These are phyloP conservation scores for Halcyon smyrnensis DNA, from an alignment of 2,797 vertebrate species.

Conservation along the genomic window DNA sequence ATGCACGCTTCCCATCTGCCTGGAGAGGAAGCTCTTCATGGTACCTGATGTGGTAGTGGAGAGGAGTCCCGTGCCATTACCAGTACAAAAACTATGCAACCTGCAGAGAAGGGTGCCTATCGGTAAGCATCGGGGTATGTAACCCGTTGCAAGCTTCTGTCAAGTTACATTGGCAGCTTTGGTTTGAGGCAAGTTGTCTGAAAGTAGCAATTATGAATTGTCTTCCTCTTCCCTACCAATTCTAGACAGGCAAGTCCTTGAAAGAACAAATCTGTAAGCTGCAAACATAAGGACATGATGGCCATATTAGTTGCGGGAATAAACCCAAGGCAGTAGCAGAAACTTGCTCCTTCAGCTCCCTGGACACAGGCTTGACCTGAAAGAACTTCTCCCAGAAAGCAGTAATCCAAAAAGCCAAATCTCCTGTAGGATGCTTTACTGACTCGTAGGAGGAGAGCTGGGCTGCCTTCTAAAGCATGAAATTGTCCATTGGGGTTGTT, in stretches of 20 bases:
- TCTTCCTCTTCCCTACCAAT: background rate
- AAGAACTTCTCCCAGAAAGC: background rate
- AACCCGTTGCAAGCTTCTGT: background rate
- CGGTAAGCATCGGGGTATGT: background rate
- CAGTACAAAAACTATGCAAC: background rate
- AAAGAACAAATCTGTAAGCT: background rate
- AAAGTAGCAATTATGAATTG: background rate
- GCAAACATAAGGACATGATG: background rate
- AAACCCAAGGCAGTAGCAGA: background rate
- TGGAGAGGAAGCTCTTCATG: background rate
- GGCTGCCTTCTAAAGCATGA: background rate
- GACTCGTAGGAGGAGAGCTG: background rate
- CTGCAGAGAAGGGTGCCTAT: background rate
- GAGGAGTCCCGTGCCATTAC: background rate
- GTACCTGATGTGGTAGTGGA: fast-evolving
- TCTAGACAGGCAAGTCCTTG: background rate
- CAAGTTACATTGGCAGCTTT: background rate
- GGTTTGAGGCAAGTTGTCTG: background rate
- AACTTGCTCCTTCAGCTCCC: background rate
- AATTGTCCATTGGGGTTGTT: background rate
- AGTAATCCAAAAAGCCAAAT: background rate
- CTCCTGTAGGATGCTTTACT: background rate
- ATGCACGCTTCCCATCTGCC: fast-evolving
- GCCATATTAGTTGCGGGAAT: fast-evolving
- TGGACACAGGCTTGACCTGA: background rate